Evolutionary conservation across 2,797 vertebrate species (phyloP).

Genomic region (Microctenopoma stevenorrisi): DNA sequence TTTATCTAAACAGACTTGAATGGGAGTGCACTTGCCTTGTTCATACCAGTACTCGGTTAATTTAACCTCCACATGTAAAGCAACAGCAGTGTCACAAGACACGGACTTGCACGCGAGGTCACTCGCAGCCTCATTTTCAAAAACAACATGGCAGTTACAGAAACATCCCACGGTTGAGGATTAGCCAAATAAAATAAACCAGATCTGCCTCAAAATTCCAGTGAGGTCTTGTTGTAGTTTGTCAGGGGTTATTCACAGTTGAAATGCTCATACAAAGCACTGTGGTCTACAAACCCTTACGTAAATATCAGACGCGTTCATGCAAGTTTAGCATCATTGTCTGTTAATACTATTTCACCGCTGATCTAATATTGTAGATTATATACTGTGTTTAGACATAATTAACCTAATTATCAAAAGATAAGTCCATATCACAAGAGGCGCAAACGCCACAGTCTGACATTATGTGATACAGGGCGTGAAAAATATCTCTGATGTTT

Average conservation of each 20-base stretch:
- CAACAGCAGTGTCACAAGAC: slow-evolving; percentile 12
- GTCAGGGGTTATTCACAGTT: slow-evolving; percentile 19
- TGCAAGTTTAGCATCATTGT: not conserved
- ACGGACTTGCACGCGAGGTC: slow-evolving; percentile 27
- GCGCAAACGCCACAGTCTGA: too few species aligned
- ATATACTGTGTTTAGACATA: too few species aligned
- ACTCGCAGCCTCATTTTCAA: slow-evolving; percentile 14
- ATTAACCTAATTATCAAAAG: too few species aligned
- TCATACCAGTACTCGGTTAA: not conserved
- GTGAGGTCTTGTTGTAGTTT: slow-evolving; percentile 5
- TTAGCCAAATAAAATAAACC: slow-evolving; percentile 14
- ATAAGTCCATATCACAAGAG: too few species aligned
- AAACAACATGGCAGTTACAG: slow-evolving; percentile 20
- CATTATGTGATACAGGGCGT: too few species aligned
- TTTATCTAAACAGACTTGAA: not conserved
- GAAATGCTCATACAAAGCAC: slow-evolving; percentile 7
- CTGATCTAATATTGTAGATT: too few species aligned
- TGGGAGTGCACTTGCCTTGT: not conserved
- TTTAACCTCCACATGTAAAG: not conserved
- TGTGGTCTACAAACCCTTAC: not conserved
- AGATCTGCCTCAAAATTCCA: slow-evolving; percentile 14
- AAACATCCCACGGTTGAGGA: slow-evolving; percentile 25
- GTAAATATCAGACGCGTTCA: too few species aligned
- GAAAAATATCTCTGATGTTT: too few species aligned
- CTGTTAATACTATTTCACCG: too few species aligned